Evolutionary conservation across 2,797 vertebrate genomes (phyloP).

Genomic region (Crocodylus rhombifer): DNA sequence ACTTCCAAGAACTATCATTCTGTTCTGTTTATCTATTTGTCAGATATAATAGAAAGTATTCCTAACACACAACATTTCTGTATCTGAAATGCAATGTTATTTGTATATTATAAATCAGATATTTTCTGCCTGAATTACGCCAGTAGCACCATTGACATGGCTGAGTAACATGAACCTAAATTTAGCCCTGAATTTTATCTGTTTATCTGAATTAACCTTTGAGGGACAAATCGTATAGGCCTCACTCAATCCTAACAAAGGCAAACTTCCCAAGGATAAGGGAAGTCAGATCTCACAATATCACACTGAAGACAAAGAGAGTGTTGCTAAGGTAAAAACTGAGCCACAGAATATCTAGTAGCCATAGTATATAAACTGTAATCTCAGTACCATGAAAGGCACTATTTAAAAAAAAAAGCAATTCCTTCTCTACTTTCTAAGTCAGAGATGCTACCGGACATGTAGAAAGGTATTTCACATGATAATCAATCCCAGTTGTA

Average conservation of each 20-base stretch:
- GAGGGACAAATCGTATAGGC: background rate
- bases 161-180: slow-evolving; percentile 4
- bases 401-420: background rate
- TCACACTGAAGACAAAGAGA: background rate
- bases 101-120: slow-evolving; percentile 29
- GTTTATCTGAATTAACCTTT: slow-evolving; percentile 14
- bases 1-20: slow-evolving; percentile 1
- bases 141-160: background rate
- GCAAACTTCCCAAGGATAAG: background rate
- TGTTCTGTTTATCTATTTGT: background rate
- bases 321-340: background rate
- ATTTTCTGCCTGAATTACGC: slow-evolving; percentile 3
- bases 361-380: background rate
- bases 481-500: background rate
- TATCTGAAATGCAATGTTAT: slow-evolving; percentile 20
- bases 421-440: background rate
- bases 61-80: background rate
- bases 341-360: background rate
- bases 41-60: slow-evolving; percentile 8
- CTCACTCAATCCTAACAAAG: slow-evolving; percentile 37
- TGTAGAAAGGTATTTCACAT: background rate
- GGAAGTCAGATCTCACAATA: background rate
- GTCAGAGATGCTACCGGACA: background rate
- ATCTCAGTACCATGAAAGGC: slow-evolving; percentile 1
- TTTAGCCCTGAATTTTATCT: background rate